Percentiles rank a stretch among this genome's conserved stretches.
Evolutionary conservation across 2,113 vertebrate genomes (phyloP).

Genomic region (Istiophorus platypterus): DNA sequence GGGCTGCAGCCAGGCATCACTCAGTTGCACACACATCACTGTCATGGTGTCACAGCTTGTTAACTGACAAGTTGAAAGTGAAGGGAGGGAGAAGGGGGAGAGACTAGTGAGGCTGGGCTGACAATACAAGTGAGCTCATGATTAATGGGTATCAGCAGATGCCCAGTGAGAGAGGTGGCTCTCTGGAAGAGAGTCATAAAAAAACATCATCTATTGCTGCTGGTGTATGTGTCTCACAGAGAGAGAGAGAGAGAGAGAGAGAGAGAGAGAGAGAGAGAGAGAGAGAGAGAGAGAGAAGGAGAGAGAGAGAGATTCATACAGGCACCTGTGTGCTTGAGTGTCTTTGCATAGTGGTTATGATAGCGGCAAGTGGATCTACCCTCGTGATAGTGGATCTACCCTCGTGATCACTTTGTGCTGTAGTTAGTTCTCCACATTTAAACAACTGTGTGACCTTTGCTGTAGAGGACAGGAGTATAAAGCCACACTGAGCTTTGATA

Average conservation of each 20-base stretch:
- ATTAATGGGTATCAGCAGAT: constrained; percentile 80
- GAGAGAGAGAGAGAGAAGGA: neutral
- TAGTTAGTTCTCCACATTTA: constrained; percentile 39
- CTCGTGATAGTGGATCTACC: constrained; percentile 22
- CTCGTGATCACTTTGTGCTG: constrained; percentile 3
- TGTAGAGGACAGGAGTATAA: constrained; percentile 39
- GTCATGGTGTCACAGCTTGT: constrained; percentile 81
- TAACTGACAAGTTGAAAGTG: constrained; percentile 83
- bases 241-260: neutral
- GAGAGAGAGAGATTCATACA: constrained; percentile 29
- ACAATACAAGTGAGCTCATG: constrained; percentile 76
- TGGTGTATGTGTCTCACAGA: constrained; percentile 22
- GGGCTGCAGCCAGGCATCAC: constrained; percentile 67
- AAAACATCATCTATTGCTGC: constrained; percentile 59
- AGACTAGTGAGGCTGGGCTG: constrained; percentile 53
- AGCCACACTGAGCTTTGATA: constrained; percentile 52
- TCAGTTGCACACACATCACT: constrained; percentile 76
- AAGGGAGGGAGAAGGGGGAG: constrained; percentile 53
- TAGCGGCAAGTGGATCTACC: constrained; percentile 26
- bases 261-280: constrained; percentile 2
- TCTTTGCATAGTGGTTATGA: constrained; percentile 19
- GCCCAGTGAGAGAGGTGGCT: constrained; percentile 63
- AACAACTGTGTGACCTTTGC: constrained; percentile 49
- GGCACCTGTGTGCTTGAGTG: constrained; percentile 26
- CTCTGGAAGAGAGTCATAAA: constrained; percentile 60